phyloP scores from a whole-genome alignment of 2,113 vertebrate genomes.

The Pomatorhinus ruficollis region DNA sequence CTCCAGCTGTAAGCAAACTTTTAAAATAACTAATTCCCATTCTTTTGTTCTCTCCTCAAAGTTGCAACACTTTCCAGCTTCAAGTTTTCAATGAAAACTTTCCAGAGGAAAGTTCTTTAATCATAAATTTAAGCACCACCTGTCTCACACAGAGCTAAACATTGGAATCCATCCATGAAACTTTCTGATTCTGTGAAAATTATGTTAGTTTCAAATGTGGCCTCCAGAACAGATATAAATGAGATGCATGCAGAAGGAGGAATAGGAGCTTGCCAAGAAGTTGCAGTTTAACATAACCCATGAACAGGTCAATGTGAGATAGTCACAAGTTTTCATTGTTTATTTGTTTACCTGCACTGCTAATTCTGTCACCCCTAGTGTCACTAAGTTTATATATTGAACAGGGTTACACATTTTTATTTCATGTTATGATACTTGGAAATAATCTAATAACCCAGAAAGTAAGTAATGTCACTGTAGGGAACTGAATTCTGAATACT shows the following conservation, averaged over 20 bases:
- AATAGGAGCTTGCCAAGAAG: not conserved
- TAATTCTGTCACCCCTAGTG: not conserved
- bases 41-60: not conserved
- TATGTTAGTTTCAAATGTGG: not conserved
- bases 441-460: not conserved
- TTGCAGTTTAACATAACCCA: not conserved
- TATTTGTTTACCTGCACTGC: not conserved
- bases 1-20: not conserved
- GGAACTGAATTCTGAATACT: not conserved
- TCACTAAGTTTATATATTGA: not conserved
- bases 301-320: rapidly evolving
- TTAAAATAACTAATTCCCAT: not conserved
- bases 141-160: not conserved
- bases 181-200: not conserved
- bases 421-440: not conserved
- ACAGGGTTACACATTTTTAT: not conserved
- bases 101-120: not conserved
- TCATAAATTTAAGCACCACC: not conserved
- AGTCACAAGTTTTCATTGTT: not conserved
- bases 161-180: not conserved
- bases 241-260: not conserved
- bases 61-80: not conserved
- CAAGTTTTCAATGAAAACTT: not conserved
- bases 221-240: not conserved
- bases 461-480: not conserved